Percentiles rank a stretch among this genome's conserved stretches.
Evolutionary conservation across 2,797 vertebrate species (phyloP).

Genomic region (Diplodus puntazzo): DNA sequence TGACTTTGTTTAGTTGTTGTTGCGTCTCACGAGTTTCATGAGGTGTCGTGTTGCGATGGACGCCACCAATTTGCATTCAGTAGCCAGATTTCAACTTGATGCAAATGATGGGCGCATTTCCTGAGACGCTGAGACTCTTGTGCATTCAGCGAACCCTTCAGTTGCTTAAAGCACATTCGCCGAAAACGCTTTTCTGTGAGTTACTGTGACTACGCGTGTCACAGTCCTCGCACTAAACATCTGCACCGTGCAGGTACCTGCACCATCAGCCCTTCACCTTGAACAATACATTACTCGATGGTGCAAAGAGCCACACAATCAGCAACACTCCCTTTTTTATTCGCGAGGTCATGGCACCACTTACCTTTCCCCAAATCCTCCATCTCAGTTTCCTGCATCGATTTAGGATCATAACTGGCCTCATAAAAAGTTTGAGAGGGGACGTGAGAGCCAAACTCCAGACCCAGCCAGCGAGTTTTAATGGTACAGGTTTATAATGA

Average conservation of each 20-base stretch:
- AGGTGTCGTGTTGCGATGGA: too few relatives aligned
- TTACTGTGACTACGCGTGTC: too few relatives aligned
- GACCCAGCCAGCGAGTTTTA: slow-evolving; percentile 80
- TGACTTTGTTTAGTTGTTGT: too few relatives aligned
- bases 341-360: slow-evolving; percentile 54
- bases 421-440: slow-evolving; percentile 71
- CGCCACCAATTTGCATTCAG: too few relatives aligned
- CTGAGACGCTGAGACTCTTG: too few relatives aligned
- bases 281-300: not conserved
- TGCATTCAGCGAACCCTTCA: too few relatives aligned
- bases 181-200: too few relatives aligned
- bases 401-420: slow-evolving; percentile 76
- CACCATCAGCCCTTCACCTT: not conserved
- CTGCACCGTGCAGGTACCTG: not conserved
- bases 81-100: too few relatives aligned
- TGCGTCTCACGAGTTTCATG: too few relatives aligned
- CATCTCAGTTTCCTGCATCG: slow-evolving; percentile 68
- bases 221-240: not conserved
- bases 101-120: too few relatives aligned
- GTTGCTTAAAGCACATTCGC: too few relatives aligned
- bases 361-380: slow-evolving; percentile 60
- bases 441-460: slow-evolving; percentile 78
- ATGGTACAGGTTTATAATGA: slow-evolving; percentile 87
- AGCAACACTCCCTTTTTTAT: slow-evolving; percentile 39
- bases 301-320: slow-evolving; percentile 44